Evolutionary conservation across 2,888 invertebrate genomes (phyloP).

Genomic region (Drosophila sordidula): DNA sequence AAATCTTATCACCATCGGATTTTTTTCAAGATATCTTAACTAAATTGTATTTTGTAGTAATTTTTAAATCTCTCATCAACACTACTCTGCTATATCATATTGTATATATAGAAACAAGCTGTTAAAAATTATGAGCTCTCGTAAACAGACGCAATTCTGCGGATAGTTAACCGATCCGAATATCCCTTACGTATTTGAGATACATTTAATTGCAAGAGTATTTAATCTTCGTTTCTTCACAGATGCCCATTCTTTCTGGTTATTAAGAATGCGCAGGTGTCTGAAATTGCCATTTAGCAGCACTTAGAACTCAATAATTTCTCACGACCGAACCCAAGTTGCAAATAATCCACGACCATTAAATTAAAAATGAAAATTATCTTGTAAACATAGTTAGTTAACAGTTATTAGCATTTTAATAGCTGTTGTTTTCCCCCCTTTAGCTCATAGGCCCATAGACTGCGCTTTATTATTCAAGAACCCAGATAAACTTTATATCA

Average conservation of each 20-base stretch:
- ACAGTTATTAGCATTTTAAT: slow-evolving; percentile 3
- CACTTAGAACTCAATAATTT: slow-evolving; percentile 33
- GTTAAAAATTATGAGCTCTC: too few species aligned
- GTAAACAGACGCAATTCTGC: too few species aligned
- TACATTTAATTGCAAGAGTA: not conserved
- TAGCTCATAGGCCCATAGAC: not conserved
- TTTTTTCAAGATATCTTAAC: too few species aligned
- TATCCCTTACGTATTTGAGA: too few species aligned
- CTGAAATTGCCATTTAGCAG: slow-evolving; percentile 57
- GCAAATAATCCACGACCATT: slow-evolving; percentile 1
- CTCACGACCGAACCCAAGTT: slow-evolving; percentile 41
- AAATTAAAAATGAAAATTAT: slow-evolving; percentile 12
- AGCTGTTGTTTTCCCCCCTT: not conserved
- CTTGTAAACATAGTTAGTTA: slow-evolving; percentile 20
- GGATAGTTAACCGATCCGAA: too few species aligned
- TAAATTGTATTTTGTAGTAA: too few species aligned
- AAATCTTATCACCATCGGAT: too few species aligned
- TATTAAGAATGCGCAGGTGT: slow-evolving; percentile 63
- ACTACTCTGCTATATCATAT: too few species aligned
- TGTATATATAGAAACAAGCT: too few species aligned
- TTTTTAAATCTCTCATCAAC: too few species aligned
- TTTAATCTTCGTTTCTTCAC: not conserved
- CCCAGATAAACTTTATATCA: not conserved
- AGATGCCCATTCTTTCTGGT: not conserved
- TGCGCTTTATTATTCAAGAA: slow-evolving; percentile 9